Evolutionary conservation across 2,797 vertebrate genomes (phyloP).

Genomic region (Botia kubotai): DNA sequence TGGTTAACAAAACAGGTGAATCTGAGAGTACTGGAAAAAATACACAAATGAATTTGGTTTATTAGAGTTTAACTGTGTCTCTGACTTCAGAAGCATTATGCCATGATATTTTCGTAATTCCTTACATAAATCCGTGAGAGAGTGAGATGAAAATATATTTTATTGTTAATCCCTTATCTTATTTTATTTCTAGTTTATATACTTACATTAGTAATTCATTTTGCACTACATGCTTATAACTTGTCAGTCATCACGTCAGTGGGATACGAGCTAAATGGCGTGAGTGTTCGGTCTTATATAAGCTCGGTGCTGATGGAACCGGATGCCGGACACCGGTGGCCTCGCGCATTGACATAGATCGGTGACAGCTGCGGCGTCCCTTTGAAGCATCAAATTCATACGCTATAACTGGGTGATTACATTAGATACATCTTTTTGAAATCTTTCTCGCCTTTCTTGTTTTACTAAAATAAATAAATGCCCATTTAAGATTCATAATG

Average conservation of each 20-base stretch:
- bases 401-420: constrained; percentile 16
- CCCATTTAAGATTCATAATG: constrained; percentile 12
- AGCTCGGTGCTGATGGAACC: constrained; percentile 61
- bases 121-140: neutral
- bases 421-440: neutral
- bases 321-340: constrained; percentile 30
- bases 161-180: no score
- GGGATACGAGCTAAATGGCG: constrained; percentile 39
- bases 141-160: no score
- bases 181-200: no score
- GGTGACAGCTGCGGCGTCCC: neutral
- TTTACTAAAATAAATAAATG: neutral
- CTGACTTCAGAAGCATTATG: neutral
- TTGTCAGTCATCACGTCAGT: neutral
- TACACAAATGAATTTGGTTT: no score
- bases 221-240: no score
- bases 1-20: no score
- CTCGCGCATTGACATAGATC: constrained; percentile 5
- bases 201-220: no score
- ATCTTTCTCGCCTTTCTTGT: neutral
- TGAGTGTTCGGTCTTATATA: constrained; percentile 49
- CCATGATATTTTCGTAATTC: neutral
- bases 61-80: neutral
- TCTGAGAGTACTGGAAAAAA: no score
- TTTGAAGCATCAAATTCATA: neutral